These are phyloP conservation scores for Serrognathus titanus DNA, from an alignment of 2,888 invertebrate genomes.

Conservation along the genomic window DNA sequence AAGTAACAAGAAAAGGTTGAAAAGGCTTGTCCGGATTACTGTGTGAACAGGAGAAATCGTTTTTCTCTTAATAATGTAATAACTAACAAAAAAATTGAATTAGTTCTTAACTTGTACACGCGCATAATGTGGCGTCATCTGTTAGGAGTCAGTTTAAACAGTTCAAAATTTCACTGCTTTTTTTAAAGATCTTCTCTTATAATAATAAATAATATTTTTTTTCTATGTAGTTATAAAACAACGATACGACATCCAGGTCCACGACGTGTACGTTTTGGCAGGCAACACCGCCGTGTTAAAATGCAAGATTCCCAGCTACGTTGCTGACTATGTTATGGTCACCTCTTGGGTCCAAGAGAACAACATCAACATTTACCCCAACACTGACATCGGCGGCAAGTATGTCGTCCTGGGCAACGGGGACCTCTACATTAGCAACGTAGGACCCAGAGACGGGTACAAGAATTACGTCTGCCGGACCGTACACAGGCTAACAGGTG, in stretches of 20 bases:
- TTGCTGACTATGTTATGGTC: slow-evolving; percentile 81
- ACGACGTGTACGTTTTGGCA: slow-evolving; percentile 86
- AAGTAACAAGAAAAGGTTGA: too few relatives aligned
- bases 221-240: slow-evolving; percentile 72
- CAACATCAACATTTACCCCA: slow-evolving; percentile 73
- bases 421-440: slow-evolving; percentile 78
- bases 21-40: too few relatives aligned
- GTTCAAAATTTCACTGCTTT: too few relatives aligned
- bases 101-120: too few relatives aligned
- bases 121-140: too few relatives aligned
- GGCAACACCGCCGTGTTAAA: slow-evolving; percentile 88
- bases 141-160: too few relatives aligned
- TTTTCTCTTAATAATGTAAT: too few relatives aligned
- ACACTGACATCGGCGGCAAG: slow-evolving; percentile 69
- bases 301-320: slow-evolving; percentile 86
- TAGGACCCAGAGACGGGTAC: slow-evolving; percentile 73
- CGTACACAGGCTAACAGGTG: slow-evolving; percentile 72
- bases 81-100: too few relatives aligned
- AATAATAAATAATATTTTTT: too few relatives aligned
- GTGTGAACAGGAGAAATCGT: too few relatives aligned
- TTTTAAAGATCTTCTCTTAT: too few relatives aligned
- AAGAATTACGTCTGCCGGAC: slow-evolving; percentile 79
- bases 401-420: slow-evolving; percentile 78
- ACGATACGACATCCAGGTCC: slow-evolving; percentile 85
- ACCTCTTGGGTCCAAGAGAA: slow-evolving; percentile 89